Conservation (phyloP, 2,888 invertebrate genomes). For the Pyrrhosoma nymphula region DNA sequence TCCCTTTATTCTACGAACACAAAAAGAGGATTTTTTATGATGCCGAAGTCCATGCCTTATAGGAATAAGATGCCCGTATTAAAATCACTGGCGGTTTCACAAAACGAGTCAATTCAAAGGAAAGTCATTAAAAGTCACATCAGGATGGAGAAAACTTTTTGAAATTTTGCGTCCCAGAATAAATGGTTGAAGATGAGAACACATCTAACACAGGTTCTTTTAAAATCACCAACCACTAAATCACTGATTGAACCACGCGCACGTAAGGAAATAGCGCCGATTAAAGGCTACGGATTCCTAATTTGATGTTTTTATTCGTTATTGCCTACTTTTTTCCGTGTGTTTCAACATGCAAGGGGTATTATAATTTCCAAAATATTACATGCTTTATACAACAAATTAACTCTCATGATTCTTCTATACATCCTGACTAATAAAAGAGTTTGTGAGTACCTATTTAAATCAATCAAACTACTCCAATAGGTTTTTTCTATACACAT, state of each 20-base stretch:
- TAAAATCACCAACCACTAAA: neutral
- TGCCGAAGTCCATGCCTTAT: neutral
- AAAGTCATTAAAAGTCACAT: conserved; percentile 18
- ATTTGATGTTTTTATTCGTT: no score
- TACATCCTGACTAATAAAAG: no score
- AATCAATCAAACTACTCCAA: no score
- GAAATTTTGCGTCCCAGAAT: neutral
- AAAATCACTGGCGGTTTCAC: neutral
- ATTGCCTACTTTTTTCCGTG: no score
- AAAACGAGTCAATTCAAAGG: conserved; percentile 11
- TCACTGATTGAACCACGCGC: neutral
- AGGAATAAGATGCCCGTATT: neutral
- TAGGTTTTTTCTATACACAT: no score
- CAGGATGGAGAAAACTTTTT: neutral
- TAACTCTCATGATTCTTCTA: no score
- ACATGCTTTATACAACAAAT: no score
- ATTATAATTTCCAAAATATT: no score
- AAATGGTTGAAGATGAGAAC: neutral
- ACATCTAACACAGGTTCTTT: neutral
- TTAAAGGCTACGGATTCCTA: neutral
- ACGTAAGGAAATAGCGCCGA: neutral
- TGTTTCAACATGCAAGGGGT: no score
- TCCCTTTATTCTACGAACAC: neutral
- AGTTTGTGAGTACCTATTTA: no score
- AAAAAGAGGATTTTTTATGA: neutral